These are phyloP conservation scores for Morelia viridis DNA, from an alignment of 2,797 vertebrate species.

Conservation along the genomic window DNA sequence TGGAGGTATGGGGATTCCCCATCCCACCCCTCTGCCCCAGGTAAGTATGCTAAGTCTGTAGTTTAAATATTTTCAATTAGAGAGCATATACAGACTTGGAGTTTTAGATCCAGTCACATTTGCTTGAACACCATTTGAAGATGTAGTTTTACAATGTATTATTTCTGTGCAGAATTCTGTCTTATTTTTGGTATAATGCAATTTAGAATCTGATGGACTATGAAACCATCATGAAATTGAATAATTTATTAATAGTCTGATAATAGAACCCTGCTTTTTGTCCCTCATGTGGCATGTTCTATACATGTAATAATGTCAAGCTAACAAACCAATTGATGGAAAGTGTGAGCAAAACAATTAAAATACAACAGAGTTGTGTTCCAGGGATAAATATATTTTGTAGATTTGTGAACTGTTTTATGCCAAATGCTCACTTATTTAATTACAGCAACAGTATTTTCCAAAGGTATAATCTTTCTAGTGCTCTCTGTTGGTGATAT, in stretches of 20 bases:
- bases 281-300: background rate
- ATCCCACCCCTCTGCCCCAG: background rate
- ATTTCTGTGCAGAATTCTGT: background rate
- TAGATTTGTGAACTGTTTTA: background rate
- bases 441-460: background rate
- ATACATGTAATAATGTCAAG: background rate
- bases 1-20: background rate
- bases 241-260: background rate
- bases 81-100: background rate
- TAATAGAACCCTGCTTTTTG: background rate
- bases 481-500: background rate
- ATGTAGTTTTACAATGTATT: background rate
- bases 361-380: background rate
- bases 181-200: background rate
- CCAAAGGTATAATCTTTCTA: background rate
- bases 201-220: background rate
- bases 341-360: conserved; percentile 3
- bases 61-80: background rate
- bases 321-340: background rate
- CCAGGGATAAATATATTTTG: background rate
- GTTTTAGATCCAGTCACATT: background rate
- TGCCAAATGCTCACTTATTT: background rate
- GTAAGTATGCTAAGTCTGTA: background rate
- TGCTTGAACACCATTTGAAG: background rate
- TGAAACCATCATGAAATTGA: background rate